Base-by-base conservation (phyloP, 2,888 invertebrate genomes). In the Cataglyphis albicans region DNA sequence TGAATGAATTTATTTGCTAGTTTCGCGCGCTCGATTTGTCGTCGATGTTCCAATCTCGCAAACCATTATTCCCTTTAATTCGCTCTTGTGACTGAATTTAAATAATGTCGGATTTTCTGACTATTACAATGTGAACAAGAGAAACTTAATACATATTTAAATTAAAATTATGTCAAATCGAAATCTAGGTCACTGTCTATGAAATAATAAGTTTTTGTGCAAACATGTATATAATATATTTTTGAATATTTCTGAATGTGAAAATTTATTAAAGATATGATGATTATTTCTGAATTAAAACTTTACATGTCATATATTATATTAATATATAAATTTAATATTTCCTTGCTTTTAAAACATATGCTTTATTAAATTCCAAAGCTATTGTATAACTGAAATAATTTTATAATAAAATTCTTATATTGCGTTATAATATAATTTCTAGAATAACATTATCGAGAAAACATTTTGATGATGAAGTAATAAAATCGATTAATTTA, bases 21-120 rank as follows among this genome's bases (percentile, higher is more conserved):
- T 64, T 48, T n/a, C 81, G 76, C 82, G 65, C 70, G 78, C 82
- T 70, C 84, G 85, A 85, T 85, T 87, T 84, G 73, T 83, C 85
- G 70, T 59, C 81, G 73, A 29, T 85, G 38, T 76, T 55, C 55
- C 63, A 41, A 38, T 64, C 75, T 57, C 85, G 61, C n/a, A n/a
- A 48, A 21, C 78, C 52, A 55, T 52, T 76, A 82, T 76, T 76
- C 67, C 52, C 74, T 68, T 72, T 85, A 81, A 81, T 76, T 59
- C 81, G 55, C 61, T 25, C 21, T 18, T 25, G 12, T 59, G 44
- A 73, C 48, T 29, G 41, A 70, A 85, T 80, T 64, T 48, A 84
- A 84, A 74, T 74, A 65, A 85, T 80, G 76, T 59, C 52, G 52
- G 38, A 81, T 61, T 73, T 63, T 48, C 44, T 32, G 44, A 25